These are phyloP conservation scores for Poecilus cupreus DNA, from an alignment of 2,888 invertebrate species.

Conservation along the genomic window DNA sequence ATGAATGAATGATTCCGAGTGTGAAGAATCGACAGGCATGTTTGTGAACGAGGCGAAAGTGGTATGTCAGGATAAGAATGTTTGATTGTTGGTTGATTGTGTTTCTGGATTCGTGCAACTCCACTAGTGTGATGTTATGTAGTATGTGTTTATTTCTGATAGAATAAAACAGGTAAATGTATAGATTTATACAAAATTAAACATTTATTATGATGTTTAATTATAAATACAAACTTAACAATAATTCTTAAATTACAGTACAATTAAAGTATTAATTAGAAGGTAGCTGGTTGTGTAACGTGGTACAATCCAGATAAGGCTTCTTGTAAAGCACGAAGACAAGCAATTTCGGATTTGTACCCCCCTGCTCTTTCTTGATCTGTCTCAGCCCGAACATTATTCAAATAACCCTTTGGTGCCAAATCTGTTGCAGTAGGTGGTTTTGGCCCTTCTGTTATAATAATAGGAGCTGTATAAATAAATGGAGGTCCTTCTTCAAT, in stretches of 20 bases:
- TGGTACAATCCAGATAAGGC: conserved; percentile 86
- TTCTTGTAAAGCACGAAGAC: conserved; percentile 91
- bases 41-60: too few species aligned
- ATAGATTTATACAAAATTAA: conserved; percentile 32
- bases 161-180: too few species aligned
- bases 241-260: neutral
- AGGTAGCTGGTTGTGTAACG: conserved; percentile 62
- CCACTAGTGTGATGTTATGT: too few species aligned
- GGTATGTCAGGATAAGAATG: too few species aligned
- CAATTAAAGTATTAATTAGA: neutral
- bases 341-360: conserved; percentile 87
- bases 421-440: conserved; percentile 81
- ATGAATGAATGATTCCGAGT: too few species aligned
- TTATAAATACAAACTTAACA: conserved; percentile 37
- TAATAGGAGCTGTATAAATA: conserved; percentile 77
- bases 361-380: conserved; percentile 90
- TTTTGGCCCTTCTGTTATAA: conserved; percentile 83
- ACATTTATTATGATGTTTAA: neutral
- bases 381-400: conserved; percentile 84
- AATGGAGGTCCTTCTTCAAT: conserved; percentile 87
- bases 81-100: too few species aligned
- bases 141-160: too few species aligned
- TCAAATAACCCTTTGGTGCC: conserved; percentile 80
- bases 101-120: too few species aligned
- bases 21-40: too few species aligned